Conservation (phyloP, 2,113 vertebrate species). For the Plotosus lineatus region DNA sequence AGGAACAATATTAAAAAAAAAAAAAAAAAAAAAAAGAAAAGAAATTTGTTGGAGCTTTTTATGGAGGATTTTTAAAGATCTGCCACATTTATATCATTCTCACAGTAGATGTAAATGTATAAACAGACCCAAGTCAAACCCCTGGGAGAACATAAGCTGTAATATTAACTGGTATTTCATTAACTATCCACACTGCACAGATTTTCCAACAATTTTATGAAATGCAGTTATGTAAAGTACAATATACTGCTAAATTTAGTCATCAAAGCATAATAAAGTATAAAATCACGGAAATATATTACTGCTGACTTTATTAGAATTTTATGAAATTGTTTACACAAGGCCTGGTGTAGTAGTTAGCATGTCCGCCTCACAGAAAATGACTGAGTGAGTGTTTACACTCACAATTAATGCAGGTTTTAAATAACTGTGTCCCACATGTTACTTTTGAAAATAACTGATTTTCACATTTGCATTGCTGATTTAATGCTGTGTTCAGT, state of each 20-base stretch:
- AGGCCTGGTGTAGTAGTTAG: background rate
- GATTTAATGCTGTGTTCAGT: background rate
- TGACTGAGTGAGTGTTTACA: too few relatives aligned
- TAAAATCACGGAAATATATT: background rate
- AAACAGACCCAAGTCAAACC: background rate
- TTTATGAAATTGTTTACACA: background rate
- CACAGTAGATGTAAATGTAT: background rate
- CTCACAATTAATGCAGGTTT: background rate
- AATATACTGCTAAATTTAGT: background rate
- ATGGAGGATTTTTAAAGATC: background rate
- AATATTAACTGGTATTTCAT: background rate
- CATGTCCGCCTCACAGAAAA: too few relatives aligned
- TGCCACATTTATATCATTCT: background rate
- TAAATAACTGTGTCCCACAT: background rate
- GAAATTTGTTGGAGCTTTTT: too few relatives aligned
- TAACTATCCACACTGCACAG: background rate
- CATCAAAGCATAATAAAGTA: background rate
- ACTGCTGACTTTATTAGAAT: background rate
- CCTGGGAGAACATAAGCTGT: background rate
- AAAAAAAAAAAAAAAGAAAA: too few relatives aligned
- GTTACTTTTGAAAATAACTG: background rate
- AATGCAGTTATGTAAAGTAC: background rate
- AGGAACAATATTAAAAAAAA: too few relatives aligned
- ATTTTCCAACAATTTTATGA: background rate
- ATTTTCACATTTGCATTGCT: background rate